A percentile compares a stretch with the other conserved stretches of the same genome.
Conservation (phyloP, 2,113 vertebrate species). For the Junco hyemalis region DNA sequence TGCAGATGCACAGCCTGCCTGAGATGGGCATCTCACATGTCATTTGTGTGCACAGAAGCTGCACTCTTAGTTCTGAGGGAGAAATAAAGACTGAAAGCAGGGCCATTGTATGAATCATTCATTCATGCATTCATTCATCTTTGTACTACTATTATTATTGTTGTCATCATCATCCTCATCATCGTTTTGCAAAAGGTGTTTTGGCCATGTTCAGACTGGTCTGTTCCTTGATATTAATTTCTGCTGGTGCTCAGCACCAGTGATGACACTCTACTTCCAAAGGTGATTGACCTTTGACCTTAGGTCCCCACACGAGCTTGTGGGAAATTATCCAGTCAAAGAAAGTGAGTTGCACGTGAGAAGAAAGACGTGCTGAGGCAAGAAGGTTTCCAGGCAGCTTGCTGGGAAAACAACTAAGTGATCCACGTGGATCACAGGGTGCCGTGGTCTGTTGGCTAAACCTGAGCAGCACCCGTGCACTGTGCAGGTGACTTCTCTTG, state of each 20-base stretch:
- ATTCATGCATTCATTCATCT: neutral
- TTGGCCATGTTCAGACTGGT: neutral
- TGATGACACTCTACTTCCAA: neutral
- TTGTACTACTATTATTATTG: neutral
- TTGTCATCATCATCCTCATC: neutral
- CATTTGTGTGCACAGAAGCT: neutral
- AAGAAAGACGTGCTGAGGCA: neutral
- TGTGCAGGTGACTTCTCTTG: neutral
- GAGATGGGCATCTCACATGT: neutral
- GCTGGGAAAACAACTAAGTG: neutral
- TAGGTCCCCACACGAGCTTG: neutral
- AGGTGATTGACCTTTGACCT: neutral
- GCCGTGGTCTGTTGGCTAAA: neutral
- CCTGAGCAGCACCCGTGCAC: neutral
- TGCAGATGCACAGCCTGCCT: neutral
- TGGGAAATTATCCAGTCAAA: rapidly evolving
- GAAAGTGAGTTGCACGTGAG: neutral
- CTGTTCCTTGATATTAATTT: neutral
- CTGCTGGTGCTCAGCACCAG: neutral
- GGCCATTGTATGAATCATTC: neutral
- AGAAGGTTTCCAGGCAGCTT: neutral
- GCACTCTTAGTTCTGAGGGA: neutral
- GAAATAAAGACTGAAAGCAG: neutral
- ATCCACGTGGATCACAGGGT: neutral
- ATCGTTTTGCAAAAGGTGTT: neutral